Base-by-base conservation (phyloP, 1,140 invertebrate species). In the Charaxes varanes region DNA sequence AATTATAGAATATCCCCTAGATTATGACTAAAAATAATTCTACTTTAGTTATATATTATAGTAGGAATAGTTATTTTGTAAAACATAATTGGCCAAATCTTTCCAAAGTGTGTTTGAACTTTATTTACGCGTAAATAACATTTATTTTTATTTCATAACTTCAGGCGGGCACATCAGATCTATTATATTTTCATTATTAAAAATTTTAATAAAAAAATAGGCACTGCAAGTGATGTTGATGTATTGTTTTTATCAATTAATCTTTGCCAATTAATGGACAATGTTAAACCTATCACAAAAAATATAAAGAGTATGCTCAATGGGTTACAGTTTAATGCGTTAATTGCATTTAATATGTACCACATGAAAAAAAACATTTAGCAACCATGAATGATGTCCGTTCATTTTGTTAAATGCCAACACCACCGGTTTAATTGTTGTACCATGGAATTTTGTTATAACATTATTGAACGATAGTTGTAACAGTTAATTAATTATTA, bases 291-390 rank as follows among this genome's bases (percentile, higher is more conserved):
- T 51, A 45, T 37, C 42, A 54, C 31, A 50, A 44, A 41, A 54
- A 47, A 54, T 50, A 43, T 55, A 50, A 37, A 45, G 19, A 49
- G 48, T 30, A 30, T 26, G 28, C 31, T 50, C 44, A 44, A 30
- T 52, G 56, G 57, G 50, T 46, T 50, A 34, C 36, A 32, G 35
- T 38, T 40, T 57, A 58, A 60, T 43, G 53, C 37, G 37, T 49
- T 69, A 59, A 66, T 62, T 64, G 53, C 57, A 41, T 57, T 59
- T 62, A 62, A 62, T 64, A 57, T 59, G 52, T 54, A 47, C 36
- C 34, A 46, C 40, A 41, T 47, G 35, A 49, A 64, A 27, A 53
- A 66, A 58, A 62, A 60, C 51, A 58, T 53, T 58, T 54, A 63
- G 42, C 22, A 14, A 30, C 33, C 44, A 54, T 62, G 47, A 60